Evolutionary conservation across 2,888 invertebrate genomes (phyloP), one percentile per base, ranked within the genome.

Genomic region (Teleogryllus oceanicus): DNA sequence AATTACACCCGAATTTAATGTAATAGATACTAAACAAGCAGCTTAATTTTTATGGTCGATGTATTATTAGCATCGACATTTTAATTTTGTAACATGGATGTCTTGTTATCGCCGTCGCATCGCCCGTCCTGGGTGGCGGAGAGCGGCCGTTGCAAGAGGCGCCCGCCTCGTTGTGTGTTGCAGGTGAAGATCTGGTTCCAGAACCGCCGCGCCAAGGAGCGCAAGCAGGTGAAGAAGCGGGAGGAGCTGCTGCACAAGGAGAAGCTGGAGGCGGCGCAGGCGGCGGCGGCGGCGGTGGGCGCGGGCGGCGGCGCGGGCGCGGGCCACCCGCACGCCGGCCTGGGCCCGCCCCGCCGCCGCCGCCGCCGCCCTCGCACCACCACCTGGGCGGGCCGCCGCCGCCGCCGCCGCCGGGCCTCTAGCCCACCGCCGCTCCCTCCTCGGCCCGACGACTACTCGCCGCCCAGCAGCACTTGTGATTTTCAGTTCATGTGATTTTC

Each of bases 151-250:
- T 37, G 37, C 37, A 37, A 37, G 62, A 12, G 10, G 62, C 62
- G 16, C n/a, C n/a, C 4, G 13, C 62, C 62, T 62, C 62, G 12
- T 79, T 79, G 80, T 78, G 79, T 62, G 76, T 85, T 85, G 16
- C 88, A 92, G 92, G 93, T 93, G 79, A 93, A 93, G 87, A 93
- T 94, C 81, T 94, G 94, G 94, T 97, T 96, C 86, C 96, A 96
- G 90, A 97, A 97, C 87, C 91, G 97, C 20, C 91, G 97, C 75
- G 97, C 97, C 79, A 97, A 97, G 88, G 97, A 97, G 85, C 90
- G 98, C 16, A 97, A 97, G 87, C 94, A 95, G 86, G 89, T 90
- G 83, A 96, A 97, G 86, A 97, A 97, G 88, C 92, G 93, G 75
- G 93, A 93, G 83, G 94, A 95, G 84, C 90, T 90, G 16, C 88